A percentile compares a stretch with the other conserved stretches of the same genome.
Evolutionary conservation across 2,797 vertebrate genomes (phyloP).

Genomic region (Adrianichthys oophorus): DNA sequence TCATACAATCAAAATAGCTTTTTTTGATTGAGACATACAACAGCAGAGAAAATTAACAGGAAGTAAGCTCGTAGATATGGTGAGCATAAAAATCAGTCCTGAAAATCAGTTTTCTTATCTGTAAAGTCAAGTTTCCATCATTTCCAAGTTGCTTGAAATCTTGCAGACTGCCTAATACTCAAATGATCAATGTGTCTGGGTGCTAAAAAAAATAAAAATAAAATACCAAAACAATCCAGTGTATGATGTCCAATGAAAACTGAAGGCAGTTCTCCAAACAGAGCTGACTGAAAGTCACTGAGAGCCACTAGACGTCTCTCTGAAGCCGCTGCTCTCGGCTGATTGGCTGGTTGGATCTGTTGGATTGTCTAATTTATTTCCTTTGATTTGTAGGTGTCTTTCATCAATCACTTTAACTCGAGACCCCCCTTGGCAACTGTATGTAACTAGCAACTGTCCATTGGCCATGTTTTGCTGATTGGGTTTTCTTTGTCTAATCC

Average conservation of each 20-base stretch:
- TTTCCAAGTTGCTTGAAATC: slow-evolving; percentile 18
- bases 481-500: slow-evolving; percentile 30
- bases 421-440: slow-evolving; percentile 40
- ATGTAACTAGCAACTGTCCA: slow-evolving; percentile 26
- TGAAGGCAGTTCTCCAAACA: slow-evolving; percentile 20
- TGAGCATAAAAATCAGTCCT: slow-evolving; percentile 8
- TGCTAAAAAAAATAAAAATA: slow-evolving; percentile 38
- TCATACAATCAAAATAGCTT: slow-evolving; percentile 13
- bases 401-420: slow-evolving; percentile 38
- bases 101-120: slow-evolving; percentile 26
- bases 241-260: slow-evolving; percentile 9
- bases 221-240: slow-evolving; percentile 60
- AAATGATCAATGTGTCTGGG: slow-evolving; percentile 13
- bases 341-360: slow-evolving; percentile 40
- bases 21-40: slow-evolving; percentile 19
- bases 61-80: slow-evolving; percentile 19
- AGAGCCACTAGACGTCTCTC: slow-evolving; percentile 46
- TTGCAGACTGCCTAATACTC: slow-evolving; percentile 17
- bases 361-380: slow-evolving; percentile 25
- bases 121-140: slow-evolving; percentile 24
- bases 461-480: slow-evolving; percentile 27
- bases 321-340: slow-evolving; percentile 69
- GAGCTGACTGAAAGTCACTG: slow-evolving; percentile 43
- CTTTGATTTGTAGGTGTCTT: slow-evolving; percentile 44
- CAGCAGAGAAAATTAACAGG: slow-evolving; percentile 19